Evolutionary conservation across 2,113 vertebrate species (phyloP).

Genomic region (Erythrocebus patas): DNA sequence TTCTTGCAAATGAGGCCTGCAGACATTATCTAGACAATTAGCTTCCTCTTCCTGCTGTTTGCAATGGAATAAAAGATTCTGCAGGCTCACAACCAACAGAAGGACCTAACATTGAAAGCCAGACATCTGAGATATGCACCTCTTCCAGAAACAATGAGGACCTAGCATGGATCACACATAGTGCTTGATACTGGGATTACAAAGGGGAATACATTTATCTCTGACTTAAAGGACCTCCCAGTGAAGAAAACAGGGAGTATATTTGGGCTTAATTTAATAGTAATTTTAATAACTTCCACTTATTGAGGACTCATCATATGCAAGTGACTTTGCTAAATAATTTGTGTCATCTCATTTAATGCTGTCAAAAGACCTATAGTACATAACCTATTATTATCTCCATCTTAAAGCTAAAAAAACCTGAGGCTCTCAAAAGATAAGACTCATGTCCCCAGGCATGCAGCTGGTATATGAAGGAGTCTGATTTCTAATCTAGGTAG

Average conservation of each 20-base stretch:
- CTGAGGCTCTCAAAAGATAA: background rate
- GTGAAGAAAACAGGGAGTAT: background rate
- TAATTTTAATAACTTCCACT: background rate
- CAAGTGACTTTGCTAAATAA: background rate
- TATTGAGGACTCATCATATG: background rate
- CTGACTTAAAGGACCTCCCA: background rate
- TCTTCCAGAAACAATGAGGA: background rate
- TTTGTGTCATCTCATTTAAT: background rate
- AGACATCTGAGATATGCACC: background rate
- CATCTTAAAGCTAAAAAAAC: background rate
- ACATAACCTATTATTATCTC: background rate
- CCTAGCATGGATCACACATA: background rate
- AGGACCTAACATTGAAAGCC: background rate
- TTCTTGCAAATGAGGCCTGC: slow-evolving; percentile 64
- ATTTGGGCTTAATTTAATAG: background rate
- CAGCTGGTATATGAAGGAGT: background rate
- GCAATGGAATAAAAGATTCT: slow-evolving; percentile 65
- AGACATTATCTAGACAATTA: slow-evolving; percentile 56
- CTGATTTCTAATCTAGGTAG: background rate
- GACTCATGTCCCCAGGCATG: background rate
- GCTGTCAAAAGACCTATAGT: background rate
- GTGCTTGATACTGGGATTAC: background rate
- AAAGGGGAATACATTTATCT: background rate
- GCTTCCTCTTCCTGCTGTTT: slow-evolving; percentile 62
- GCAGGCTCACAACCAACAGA: background rate